Base-by-base conservation (phyloP, 1,140 invertebrate species). In the Gryon sp. region DNA sequence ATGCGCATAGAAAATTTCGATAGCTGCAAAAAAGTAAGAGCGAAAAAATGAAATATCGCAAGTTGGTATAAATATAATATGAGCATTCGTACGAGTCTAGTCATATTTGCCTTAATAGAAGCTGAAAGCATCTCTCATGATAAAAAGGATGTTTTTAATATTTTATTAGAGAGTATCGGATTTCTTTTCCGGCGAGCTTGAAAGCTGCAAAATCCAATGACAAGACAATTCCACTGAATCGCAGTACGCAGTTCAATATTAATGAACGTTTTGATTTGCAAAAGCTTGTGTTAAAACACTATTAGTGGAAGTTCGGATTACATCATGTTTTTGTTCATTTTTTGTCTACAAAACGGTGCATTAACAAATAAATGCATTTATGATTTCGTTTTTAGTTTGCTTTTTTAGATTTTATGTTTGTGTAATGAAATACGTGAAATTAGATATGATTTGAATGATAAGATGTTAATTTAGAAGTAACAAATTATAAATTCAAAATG, bases 211-310 rank as follows among this genome's bases (percentile, higher is more conserved):
- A 72, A 73, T 73, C 52, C 43, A 65, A 73, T 73, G 69, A 59
- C 52, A 73, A 59, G 26, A 65, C 59, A 63, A 50, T 73, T 59
- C 36, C 15, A 7, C 36, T 50, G 69, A 73, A 73, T 73, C 52
- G 52, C 50, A 52, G 65, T 73, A 59, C 69, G 43, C n/a, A 59
- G 43, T 63, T 73, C 50, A 73, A 73, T 73, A 73, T 73, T 73
- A 73, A 73, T 65, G 69, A 73, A 73, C 52, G 69, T 73, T 73
- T 73, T 73, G 57, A 73, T 59, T 63, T 52, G 34, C 59, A 73
- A 73, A 73, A 26, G 16, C 22, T 34, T n/a, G 28, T 52, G 32
- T 72, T 55, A 63, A 72, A 55, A 32, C 32, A 48, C 30, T 55
- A 28, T 55, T 62, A 60, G 38, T 22, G 30, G 45, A 62, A 15